Conservation (phyloP, 2,113 vertebrate genomes). For the Dolichotis patagonum region DNA sequence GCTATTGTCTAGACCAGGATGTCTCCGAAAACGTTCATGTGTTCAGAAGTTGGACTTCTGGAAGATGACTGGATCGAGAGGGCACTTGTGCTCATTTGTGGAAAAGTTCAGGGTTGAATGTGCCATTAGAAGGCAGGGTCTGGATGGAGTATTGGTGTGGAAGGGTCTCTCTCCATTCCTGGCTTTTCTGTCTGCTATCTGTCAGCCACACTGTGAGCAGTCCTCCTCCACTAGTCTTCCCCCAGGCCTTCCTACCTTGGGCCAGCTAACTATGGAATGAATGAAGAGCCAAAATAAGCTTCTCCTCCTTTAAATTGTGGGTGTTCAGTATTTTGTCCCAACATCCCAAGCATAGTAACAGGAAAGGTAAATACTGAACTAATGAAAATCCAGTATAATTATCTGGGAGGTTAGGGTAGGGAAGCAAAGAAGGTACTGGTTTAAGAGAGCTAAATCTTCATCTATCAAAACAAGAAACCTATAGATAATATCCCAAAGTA, state of each 20-base stretch:
- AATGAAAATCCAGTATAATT: slow-evolving; percentile 16
- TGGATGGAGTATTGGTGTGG: background rate
- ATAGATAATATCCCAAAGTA: background rate
- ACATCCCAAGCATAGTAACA: background rate
- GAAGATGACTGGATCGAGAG: background rate
- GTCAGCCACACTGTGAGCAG: background rate
- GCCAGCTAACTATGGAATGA: background rate
- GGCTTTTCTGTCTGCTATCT: background rate
- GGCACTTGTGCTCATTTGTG: background rate
- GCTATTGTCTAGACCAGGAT: background rate
- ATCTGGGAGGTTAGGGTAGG: background rate
- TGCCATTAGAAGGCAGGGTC: background rate
- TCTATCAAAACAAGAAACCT: background rate
- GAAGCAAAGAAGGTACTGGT: background rate
- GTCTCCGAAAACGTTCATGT: background rate
- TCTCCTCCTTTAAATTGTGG: background rate
- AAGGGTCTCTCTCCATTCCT: background rate
- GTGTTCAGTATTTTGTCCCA: background rate
- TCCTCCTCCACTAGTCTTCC: background rate
- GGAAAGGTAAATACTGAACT: background rate
- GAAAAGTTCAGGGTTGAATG: background rate
- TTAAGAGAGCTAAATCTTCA: slow-evolving; percentile 23
- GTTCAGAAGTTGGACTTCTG: background rate
- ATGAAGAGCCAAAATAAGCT: background rate
- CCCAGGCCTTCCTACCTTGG: background rate